phyloP scores from a whole-genome alignment of 2,888 invertebrate genomes.

The Baccha elongata region DNA sequence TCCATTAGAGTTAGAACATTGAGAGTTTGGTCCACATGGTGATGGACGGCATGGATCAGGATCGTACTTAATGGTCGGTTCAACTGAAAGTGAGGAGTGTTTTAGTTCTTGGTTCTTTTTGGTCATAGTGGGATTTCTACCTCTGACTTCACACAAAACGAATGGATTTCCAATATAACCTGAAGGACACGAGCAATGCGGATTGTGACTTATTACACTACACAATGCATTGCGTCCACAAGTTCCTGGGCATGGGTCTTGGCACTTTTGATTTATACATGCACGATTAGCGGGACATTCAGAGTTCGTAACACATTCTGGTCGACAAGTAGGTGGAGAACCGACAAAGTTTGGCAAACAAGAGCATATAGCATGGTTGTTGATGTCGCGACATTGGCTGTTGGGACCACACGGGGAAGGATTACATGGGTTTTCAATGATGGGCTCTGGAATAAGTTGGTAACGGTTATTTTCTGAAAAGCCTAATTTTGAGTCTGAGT shows the following conservation, averaged over 20 bases:
- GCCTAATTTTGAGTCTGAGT: conserved; percentile 49
- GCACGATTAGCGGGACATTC: conserved; percentile 87
- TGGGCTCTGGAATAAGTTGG: conserved; percentile 74
- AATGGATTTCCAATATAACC: conserved; percentile 88
- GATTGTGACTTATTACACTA: conserved; percentile 88
- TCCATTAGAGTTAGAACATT: conserved; percentile 86
- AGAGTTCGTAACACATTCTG: conserved; percentile 87
- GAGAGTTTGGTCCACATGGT: conserved; percentile 89
- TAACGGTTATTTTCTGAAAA: not conserved
- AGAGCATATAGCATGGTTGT: conserved; percentile 85
- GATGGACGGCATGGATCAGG: conserved; percentile 84
- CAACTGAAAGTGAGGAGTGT: conserved; percentile 64
- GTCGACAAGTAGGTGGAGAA: conserved; percentile 87
- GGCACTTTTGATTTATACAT: conserved; percentile 88
- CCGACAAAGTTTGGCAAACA: conserved; percentile 86
- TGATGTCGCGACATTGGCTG: conserved; percentile 86
- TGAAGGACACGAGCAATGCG: conserved; percentile 87
- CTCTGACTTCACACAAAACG: conserved; percentile 82
- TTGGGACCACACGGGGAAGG: conserved; percentile 89
- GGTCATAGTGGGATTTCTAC: conserved; percentile 8
- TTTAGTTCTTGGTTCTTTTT: not conserved
- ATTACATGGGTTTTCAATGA: conserved; percentile 85
- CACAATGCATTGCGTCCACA: conserved; percentile 88
- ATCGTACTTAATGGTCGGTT: conserved; percentile 71
- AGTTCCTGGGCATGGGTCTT: conserved; percentile 89